phyloP scores from a whole-genome alignment of 2,888 invertebrate species.

The Dicyrtomina minuta region DNA sequence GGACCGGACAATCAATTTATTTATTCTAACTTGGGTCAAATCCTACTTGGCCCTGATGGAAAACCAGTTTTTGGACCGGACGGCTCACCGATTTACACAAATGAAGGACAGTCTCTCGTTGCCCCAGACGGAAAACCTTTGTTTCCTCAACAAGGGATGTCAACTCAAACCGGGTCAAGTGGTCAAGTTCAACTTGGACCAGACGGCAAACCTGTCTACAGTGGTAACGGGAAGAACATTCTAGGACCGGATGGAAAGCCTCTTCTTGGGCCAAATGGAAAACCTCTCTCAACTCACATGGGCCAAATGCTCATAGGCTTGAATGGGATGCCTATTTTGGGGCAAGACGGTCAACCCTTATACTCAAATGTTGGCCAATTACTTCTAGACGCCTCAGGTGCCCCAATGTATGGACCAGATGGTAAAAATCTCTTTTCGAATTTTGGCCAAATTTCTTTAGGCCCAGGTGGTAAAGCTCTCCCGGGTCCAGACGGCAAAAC shows the following conservation, averaged over 20 bases:
- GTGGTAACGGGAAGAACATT: too few species aligned
- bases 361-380: conserved; percentile 1
- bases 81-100: conserved; percentile 1
- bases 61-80: not conserved
- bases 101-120: conserved; percentile 5
- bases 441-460: conserved; percentile 1
- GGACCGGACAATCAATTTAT: conserved; percentile 19
- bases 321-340: not conserved
- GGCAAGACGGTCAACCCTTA: not conserved
- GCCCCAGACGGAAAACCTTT: conserved; percentile 5
- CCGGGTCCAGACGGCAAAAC: not conserved
- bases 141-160: conserved; percentile 1
- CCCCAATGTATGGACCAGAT: conserved; percentile 5
- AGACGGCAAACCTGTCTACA: conserved; percentile 8
- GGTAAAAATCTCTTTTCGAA: conserved; percentile 16
- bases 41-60: conserved; percentile 3
- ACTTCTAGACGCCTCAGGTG: not conserved
- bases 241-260: conserved; percentile 19
- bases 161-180: not conserved
- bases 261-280: conserved; percentile 8
- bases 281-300: not conserved
- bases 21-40: conserved; percentile 3
- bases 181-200: conserved; percentile 9
- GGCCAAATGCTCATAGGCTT: conserved; percentile 2
- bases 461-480: conserved; percentile 20